Evolutionary conservation across 1,140 invertebrate species (phyloP), one percentile per base, ranked within the genome.

Genomic region (Halictus rubicundus): DNA sequence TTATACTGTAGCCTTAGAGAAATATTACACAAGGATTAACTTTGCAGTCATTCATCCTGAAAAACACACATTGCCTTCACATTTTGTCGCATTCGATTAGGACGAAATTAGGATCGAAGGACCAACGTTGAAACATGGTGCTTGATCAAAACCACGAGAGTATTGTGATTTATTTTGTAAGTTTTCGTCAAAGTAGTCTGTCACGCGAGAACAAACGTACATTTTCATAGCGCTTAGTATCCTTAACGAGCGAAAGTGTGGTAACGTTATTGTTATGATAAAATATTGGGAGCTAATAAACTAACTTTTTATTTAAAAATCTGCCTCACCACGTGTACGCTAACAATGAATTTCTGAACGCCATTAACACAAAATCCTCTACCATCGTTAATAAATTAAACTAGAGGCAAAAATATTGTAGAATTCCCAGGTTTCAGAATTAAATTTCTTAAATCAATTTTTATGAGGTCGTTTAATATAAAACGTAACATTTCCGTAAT

Each of bases 161-260:
- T 63, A 72, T 78, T 73, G 69, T 79, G 77, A 79, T 79, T 73
- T 79, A 79, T 49, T 74, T 60, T 60, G 2, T 79, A 79, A 78
- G 59, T 63, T 78, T 74, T 52, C 19, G 25, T 73, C 0, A 6
- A 49, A 23, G 57, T 25, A 65, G 61, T 23, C 59, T 1, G 25
- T 39, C 57, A 9, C 32, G 14, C 2, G 6, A 12, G 7, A 32
- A 32, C 32, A 59, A 42, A 42, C 4, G 16, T 59, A 65, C 27
- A 66, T 49, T 79, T 74, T 73, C 60, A 74, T 65, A 73, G 49
- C 60, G 70, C 39, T 79, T 73, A 66, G 25, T 60, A 16, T 65
- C 37, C 10, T 60, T 73, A 79, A 73, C 42, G 14, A 49, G 59
- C 0, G n/a, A 60, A 16, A 66, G 23, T 66, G 64, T 68, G 65